Evolutionary conservation across 2,888 invertebrate genomes (phyloP), one percentile per base, ranked within the genome.

Genomic region (Drosophila bunnanda): DNA sequence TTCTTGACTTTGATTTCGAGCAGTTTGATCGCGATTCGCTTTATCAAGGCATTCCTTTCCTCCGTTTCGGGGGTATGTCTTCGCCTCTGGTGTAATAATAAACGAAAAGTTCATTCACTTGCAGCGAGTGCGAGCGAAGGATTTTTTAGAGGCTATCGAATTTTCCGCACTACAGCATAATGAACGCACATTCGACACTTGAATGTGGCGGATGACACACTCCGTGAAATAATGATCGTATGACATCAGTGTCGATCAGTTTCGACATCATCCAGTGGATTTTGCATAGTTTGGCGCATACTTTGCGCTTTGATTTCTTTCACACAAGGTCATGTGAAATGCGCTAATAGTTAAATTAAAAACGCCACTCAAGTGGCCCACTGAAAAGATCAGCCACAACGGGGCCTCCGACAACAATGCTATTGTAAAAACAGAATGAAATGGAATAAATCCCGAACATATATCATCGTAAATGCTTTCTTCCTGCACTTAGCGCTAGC

Each of bases 91-190:
- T 55, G 60, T 81, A 78, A 75, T 79, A 82, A 78, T 78, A 84
- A 68, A 67, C 60, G 61, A 74, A 68, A 73, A 84, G 89, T 89
- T 89, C 89, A 83, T 89, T 89, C 88, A 88, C 89, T 77, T 84
- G 55, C 13, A 20, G 50, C 20, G 10, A 50, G 9, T 20, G 50
- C 50, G 15, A 34, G 15, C 15, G 20, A 34, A 34, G 38, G 13
- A 57, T 50, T 36, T 34, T 54, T 43, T 25, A 50, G 60, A 38
- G 48, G 36, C 62, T 73, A 77, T 77, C 73, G 38, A 67, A 65
- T 75, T 75, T 44, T 54, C 41, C 52, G 12, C 22, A 39, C 61
- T 32, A 17, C 59, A 67, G 41, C 48, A 64, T 41, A 43, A 44
- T 32, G 20, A 53, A 15, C 34, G 30, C 52, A 58, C 38, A 30